A percentile compares a stretch with the other conserved stretches of the same genome.
Evolutionary conservation across 1,140 invertebrate genomes (phyloP).

Genomic region (Zeugodacus cucurbitae): DNA sequence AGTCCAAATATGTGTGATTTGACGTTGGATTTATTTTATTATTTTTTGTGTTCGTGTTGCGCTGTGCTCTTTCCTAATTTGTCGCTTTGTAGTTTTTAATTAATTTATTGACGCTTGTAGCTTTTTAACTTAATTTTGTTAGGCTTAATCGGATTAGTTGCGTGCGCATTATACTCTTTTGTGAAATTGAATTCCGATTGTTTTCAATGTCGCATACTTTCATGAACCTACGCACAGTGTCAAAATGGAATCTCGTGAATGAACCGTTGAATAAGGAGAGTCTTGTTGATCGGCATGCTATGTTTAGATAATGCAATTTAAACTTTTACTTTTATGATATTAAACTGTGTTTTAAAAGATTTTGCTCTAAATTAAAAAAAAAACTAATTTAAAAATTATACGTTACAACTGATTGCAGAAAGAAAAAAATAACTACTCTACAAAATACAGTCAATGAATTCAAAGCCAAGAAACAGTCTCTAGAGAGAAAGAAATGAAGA

Average conservation of each 20-base stretch:
- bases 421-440: too few species aligned
- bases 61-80: not conserved
- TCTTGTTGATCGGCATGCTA: not conserved
- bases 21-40: not conserved
- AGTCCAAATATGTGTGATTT: not conserved
- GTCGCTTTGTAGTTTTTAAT: conserved; percentile 14
- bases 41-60: not conserved
- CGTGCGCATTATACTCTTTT: conserved; percentile 2
- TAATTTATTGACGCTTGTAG: conserved; percentile 32
- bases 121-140: conserved; percentile 25
- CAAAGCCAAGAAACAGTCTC: too few species aligned
- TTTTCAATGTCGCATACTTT: not conserved
- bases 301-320: not conserved
- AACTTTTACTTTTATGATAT: too few species aligned
- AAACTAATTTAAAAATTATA: too few species aligned
- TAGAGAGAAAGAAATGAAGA: too few species aligned
- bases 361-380: too few species aligned
- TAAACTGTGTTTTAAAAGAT: too few species aligned
- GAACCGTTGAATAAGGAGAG: not conserved
- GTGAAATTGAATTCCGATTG: conserved; percentile 4
- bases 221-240: not conserved
- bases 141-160: conserved; percentile 28
- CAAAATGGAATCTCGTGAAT: not conserved
- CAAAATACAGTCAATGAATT: too few species aligned
- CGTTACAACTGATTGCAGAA: too few species aligned